These are phyloP conservation scores for Rhizoglyphus robini DNA, from an alignment of 1,140 invertebrate species.

Conservation along the genomic window DNA sequence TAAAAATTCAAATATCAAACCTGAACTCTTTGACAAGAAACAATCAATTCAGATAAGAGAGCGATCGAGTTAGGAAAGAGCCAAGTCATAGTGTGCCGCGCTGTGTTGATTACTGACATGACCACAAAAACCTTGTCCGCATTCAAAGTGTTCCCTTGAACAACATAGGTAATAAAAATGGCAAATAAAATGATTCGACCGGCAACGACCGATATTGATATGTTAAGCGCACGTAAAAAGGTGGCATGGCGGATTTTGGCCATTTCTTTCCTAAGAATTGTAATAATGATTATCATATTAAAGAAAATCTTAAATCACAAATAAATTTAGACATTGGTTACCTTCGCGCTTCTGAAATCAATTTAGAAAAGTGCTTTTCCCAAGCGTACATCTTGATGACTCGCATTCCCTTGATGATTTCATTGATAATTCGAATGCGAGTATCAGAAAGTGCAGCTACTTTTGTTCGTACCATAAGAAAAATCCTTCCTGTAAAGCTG, in stretches of 20 bases:
- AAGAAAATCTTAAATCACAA: no score
- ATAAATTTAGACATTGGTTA: constrained; percentile 23
- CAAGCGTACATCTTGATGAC: constrained; percentile 66
- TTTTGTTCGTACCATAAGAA: constrained; percentile 17
- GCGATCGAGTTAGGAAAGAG: constrained; percentile 15
- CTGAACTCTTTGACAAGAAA: constrained; percentile 17
- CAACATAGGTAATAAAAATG: constrained; percentile 50
- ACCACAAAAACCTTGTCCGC: constrained; percentile 61
- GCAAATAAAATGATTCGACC: constrained; percentile 58
- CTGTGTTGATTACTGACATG: constrained; percentile 49
- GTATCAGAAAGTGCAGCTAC: constrained; percentile 2
- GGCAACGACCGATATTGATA: constrained; percentile 30
- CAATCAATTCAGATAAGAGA: constrained; percentile 8
- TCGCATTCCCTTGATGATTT: constrained; percentile 73
- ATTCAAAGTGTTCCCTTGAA: constrained; percentile 47
- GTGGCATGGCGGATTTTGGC: constrained; percentile 49
- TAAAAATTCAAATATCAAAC: background rate
- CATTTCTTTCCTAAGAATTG: constrained; percentile 45
- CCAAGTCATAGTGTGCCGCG: constrained; percentile 38
- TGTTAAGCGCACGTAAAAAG: constrained; percentile 52
- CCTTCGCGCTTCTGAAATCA: constrained; percentile 46
- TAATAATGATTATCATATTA: constrained; percentile 4
- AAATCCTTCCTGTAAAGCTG: constrained; percentile 25
- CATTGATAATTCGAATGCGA: constrained; percentile 57
- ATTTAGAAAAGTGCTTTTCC: constrained; percentile 58